Base-by-base conservation (phyloP, 37 sponge, comb jelly and placozoan genomes). In the Dysidea cf. avara region DNA sequence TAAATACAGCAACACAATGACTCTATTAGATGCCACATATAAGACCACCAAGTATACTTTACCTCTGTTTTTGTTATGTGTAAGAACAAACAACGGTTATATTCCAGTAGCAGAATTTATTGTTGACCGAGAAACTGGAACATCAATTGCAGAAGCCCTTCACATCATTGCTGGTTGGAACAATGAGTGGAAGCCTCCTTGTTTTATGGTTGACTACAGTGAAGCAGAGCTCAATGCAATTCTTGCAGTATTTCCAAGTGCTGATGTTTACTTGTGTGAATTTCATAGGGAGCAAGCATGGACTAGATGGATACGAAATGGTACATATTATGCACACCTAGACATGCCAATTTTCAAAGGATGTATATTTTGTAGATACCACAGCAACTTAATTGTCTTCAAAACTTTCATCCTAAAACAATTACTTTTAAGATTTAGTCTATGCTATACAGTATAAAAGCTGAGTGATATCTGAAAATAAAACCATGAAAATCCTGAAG, bases 201-300 rank as follows among this genome's bases (percentile, higher is more conserved):
- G 7, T 30, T 64, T 64, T 12, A 64, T 64, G 66, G 30, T 31
- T 14, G 66, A 64, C 12, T 32, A 64, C 66, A 64, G 66, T 39
- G 46, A 64, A 30, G 66, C 66, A 32, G 66, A 12, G 32, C 13
- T 60, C 14, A 60, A 20, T 17, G 63, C 63, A 60, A 31, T 64
- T 16, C 4, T 24, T 6, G 30, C 66, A 64, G 30, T 30, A 39
- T 64, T 64, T 64, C 66, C 66, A 14, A 31, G 14, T 21, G 38
- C 7, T 31, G 35, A 56, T 13, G 14, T 56, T 12, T 56, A 56
- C 14, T 7, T 43, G 5, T 43, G 46, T 43, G 46, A 43, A 43
- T 43, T 43, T 43, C 50, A 67, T 9, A 40, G 68, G 38, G 47
- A 11, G 25, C 49, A 67, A 67, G 49, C 68, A 67, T 67, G 50